Conservation (phyloP, 1,140 invertebrate genomes). For the Psilanteris sp. region DNA sequence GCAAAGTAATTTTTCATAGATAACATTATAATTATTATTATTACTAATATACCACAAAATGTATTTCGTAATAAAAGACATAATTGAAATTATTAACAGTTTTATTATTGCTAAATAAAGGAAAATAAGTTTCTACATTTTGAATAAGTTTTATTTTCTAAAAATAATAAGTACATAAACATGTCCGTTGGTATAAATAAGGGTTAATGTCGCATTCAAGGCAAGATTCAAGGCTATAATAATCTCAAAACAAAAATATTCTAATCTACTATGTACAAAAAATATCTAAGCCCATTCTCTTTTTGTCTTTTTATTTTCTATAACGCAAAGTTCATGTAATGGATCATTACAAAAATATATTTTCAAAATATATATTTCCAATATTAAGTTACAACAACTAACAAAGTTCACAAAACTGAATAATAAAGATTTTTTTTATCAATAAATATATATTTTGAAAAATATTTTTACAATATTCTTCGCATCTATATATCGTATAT, state of each 20-base stretch:
- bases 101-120: too few relatives aligned
- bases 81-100: too few relatives aligned
- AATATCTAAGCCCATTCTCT: constrained; percentile 42
- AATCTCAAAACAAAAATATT: constrained; percentile 48
- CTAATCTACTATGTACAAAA: constrained; percentile 58
- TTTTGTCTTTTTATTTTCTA: constrained; percentile 3
- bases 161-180: constrained; percentile 61
- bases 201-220: constrained; percentile 57
- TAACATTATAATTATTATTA: too few relatives aligned
- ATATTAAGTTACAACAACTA: constrained; percentile 1
- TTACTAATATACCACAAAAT: too few relatives aligned
- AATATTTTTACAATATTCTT: constrained; percentile 21
- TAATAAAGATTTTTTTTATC: background rate
- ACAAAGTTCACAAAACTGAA: constrained; percentile 1
- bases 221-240: constrained; percentile 57
- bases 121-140: too few relatives aligned
- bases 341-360: constrained; percentile 31
- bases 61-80: too few relatives aligned
- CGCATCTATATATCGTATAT: background rate
- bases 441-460: constrained; percentile 49
- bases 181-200: constrained; percentile 49
- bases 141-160: too few relatives aligned
- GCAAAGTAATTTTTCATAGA: too few relatives aligned
- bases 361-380: constrained; percentile 48
- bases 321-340: too few relatives aligned